A percentile compares a stretch with the other conserved stretches of the same genome.
Evolutionary conservation across 1,140 invertebrate species (phyloP).

Genomic region (Dufourea novaeangliae): DNA sequence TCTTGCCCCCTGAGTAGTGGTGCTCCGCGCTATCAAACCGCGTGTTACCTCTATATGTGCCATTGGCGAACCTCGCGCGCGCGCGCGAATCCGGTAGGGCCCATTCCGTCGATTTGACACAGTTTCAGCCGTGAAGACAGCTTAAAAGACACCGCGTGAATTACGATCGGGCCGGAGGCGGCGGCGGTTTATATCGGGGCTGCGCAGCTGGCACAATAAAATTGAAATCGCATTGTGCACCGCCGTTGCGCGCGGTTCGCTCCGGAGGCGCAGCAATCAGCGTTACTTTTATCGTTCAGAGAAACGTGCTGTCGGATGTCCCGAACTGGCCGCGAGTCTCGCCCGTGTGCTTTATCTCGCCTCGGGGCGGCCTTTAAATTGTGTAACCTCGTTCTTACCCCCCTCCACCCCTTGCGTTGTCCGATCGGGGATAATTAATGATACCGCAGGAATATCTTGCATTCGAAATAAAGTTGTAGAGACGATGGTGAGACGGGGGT

Average conservation of each 20-base stretch:
- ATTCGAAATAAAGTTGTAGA: constrained; percentile 25
- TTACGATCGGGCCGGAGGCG: constrained; percentile 69
- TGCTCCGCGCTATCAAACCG: constrained; percentile 24
- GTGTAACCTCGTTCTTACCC: constrained; percentile 44
- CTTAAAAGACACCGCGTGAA: constrained; percentile 75
- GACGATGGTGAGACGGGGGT: no score
- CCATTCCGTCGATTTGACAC: constrained; percentile 72
- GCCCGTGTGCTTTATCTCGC: constrained; percentile 45
- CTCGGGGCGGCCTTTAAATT: constrained; percentile 51
- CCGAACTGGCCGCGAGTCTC: constrained; percentile 9
- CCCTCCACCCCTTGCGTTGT: constrained; percentile 8
- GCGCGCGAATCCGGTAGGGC: constrained; percentile 49
- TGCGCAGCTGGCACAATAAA: constrained; percentile 78
- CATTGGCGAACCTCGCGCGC: constrained; percentile 7
- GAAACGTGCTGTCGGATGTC: constrained; percentile 58
- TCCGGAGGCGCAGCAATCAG: constrained; percentile 71
- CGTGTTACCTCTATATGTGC: neutral
- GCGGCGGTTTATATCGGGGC: constrained; percentile 69
- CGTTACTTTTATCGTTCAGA: constrained; percentile 74
- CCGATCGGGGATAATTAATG: constrained; percentile 48
- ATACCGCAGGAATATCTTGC: neutral
- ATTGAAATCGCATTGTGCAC: constrained; percentile 77
- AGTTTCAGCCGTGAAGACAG: constrained; percentile 73
- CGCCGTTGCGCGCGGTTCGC: constrained; percentile 41
- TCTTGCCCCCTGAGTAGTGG: neutral